Conservation (phyloP, 2,888 invertebrate species). For the Galerucella pusilla region DNA sequence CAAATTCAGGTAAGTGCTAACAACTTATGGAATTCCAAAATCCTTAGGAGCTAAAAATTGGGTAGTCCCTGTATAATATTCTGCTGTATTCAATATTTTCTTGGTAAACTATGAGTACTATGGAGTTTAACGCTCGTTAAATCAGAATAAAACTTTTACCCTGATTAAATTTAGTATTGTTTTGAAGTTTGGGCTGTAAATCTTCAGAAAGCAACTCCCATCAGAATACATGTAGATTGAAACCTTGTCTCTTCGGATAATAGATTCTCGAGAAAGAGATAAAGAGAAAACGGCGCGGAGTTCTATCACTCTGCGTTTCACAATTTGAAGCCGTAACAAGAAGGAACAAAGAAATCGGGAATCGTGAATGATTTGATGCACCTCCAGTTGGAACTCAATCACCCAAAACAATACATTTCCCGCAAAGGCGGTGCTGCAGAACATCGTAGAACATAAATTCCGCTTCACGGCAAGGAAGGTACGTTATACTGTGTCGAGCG, state of each 20-base stretch:
- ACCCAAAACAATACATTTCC: constrained; percentile 36
- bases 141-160: background rate
- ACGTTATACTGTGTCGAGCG: constrained; percentile 36
- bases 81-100: background rate
- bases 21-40: no score
- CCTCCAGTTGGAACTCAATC: constrained; percentile 31
- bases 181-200: background rate
- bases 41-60: background rate
- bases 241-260: constrained; percentile 22
- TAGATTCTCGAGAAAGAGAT: constrained; percentile 21
- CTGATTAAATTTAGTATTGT: background rate
- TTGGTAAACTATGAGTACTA: background rate
- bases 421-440: constrained; percentile 32
- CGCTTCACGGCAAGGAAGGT: constrained; percentile 22
- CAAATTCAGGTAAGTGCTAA: constrained; percentile 63
- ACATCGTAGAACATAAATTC: constrained; percentile 33
- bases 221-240: constrained; percentile 20
- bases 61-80: background rate
- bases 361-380: constrained; percentile 36
- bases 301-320: constrained; percentile 27
- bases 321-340: constrained; percentile 7
- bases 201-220: background rate
- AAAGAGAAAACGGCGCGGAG: constrained; percentile 11
- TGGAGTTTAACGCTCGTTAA: background rate
- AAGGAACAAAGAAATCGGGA: constrained; percentile 29